Conservation (phyloP, 2,797 vertebrate genomes). For the Pagetopsis macropterus region DNA sequence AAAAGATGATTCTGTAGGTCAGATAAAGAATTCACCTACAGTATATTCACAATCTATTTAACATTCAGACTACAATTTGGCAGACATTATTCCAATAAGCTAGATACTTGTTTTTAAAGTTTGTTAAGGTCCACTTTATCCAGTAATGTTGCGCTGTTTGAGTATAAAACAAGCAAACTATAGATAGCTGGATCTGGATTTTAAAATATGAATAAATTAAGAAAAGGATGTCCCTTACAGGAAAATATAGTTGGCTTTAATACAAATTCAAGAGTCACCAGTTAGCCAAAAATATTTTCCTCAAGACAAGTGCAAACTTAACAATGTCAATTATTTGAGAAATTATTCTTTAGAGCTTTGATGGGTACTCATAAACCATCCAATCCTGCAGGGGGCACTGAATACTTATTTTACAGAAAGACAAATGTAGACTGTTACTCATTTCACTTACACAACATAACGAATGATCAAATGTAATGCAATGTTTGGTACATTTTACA, state of each 20-base stretch:
- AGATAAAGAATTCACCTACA: not conserved
- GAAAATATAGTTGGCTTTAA: not conserved
- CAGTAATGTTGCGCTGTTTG: not conserved
- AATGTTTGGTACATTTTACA: conserved; percentile 5
- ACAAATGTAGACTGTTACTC: not conserved
- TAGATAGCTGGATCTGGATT: not conserved
- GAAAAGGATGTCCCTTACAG: not conserved
- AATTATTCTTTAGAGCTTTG: not conserved
- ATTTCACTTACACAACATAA: conserved; percentile 19
- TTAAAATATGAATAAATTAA: not conserved
- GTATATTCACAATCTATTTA: not conserved
- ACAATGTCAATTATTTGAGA: not conserved
- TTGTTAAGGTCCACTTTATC: not conserved
- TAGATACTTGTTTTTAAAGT: not conserved
- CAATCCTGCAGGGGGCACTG: conserved; percentile 76
- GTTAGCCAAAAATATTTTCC: not conserved
- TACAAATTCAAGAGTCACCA: not conserved
- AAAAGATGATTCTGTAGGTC: not conserved
- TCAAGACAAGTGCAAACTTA: not conserved
- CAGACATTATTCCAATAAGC: not conserved
- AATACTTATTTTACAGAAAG: conserved; percentile 31
- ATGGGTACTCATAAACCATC: conserved; percentile 10
- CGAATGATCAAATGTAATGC: conserved; percentile 4
- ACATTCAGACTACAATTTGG: not conserved
- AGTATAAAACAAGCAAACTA: not conserved